Evolutionary conservation across 1,140 invertebrate species (phyloP).

Genomic region (Cardiocondyla obscurior): DNA sequence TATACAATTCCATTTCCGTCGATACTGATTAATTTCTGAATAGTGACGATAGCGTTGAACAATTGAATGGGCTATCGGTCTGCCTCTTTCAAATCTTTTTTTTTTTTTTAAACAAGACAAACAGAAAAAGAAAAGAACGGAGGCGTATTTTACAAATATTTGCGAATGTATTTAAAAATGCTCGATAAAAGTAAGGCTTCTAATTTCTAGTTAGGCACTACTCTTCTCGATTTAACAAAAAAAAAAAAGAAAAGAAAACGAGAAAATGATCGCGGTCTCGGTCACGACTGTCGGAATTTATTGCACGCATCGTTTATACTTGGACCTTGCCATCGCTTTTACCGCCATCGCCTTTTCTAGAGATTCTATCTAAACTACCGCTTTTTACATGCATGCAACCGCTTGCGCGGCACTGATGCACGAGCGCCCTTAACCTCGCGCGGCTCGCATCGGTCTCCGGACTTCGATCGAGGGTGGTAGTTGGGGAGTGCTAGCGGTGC

Average conservation of each 20-base stretch:
- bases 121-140: not conserved
- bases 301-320: conserved; percentile 38
- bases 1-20: not conserved
- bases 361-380: conserved; percentile 56
- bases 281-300: conserved; percentile 38
- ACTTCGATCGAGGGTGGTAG: conserved; percentile 31
- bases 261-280: conserved; percentile 27
- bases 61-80: not conserved
- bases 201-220: not conserved
- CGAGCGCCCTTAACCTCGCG: conserved; percentile 51
- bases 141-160: not conserved
- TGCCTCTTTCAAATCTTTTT: too few species aligned
- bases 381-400: conserved; percentile 52
- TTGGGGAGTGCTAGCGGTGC: not conserved
- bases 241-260: too few species aligned
- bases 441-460: conserved; percentile 19
- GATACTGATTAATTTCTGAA: not conserved
- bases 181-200: not conserved
- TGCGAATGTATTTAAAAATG: not conserved
- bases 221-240: not conserved
- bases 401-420: conserved; percentile 36
- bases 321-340: conserved; percentile 48
- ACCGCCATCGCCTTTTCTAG: conserved; percentile 20
- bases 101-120: not conserved
- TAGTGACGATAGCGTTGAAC: not conserved